These are phyloP conservation scores for Drosophila kurseongensis DNA, from an alignment of 1,140 invertebrate species.

Conservation along the genomic window DNA sequence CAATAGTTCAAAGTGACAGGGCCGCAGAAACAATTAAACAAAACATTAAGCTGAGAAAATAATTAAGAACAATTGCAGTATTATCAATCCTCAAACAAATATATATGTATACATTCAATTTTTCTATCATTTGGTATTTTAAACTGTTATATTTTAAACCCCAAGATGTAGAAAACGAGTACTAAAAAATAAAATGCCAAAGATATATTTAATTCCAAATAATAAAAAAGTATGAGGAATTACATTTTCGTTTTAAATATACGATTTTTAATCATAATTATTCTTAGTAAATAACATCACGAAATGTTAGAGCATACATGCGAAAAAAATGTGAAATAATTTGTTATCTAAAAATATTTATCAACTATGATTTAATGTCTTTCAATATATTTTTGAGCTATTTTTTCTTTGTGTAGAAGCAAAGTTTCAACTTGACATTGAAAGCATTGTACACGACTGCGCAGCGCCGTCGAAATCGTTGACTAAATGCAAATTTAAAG, in stretches of 20 bases:
- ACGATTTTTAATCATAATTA: too few relatives aligned
- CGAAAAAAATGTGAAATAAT: too few relatives aligned
- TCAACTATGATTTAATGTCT: neutral
- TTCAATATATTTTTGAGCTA: neutral
- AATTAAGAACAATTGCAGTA: neutral
- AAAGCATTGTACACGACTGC: conserved; percentile 47
- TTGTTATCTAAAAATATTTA: too few relatives aligned
- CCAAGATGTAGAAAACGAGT: too few relatives aligned
- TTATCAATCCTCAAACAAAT: too few relatives aligned
- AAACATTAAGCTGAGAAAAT: neutral
- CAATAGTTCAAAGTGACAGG: conserved; percentile 24
- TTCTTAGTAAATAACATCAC: too few relatives aligned
- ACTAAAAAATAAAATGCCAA: too few relatives aligned
- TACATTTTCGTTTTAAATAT: too few relatives aligned
- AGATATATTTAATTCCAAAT: neutral
- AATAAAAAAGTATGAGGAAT: neutral
- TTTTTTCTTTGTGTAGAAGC: conserved; percentile 2
- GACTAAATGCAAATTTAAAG: conserved; percentile 14
- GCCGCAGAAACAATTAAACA: conserved; percentile 1
- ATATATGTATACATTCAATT: too few relatives aligned
- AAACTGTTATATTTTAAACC: too few relatives aligned
- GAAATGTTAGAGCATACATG: too few relatives aligned
- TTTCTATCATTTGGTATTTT: too few relatives aligned
- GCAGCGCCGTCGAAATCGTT: conserved; percentile 10
- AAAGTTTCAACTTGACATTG: conserved; percentile 60